Evolutionary conservation across 2,797 vertebrate genomes (phyloP), one percentile per base, ranked within the genome.

Genomic region (Dromococcyx pavoninus): DNA sequence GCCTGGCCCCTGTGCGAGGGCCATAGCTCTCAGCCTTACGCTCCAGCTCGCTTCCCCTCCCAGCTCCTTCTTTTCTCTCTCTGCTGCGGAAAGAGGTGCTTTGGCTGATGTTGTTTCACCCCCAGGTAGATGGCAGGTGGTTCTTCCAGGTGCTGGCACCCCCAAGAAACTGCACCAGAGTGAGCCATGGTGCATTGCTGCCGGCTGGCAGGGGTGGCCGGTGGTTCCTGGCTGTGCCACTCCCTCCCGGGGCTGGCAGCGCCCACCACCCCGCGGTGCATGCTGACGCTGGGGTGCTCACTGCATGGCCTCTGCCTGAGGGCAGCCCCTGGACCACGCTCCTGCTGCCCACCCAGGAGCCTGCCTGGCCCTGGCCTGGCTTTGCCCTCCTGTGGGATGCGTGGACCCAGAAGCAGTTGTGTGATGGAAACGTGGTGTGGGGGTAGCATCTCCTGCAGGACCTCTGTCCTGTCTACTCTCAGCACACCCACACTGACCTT

Each of bases 1-100:
- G 88, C 74, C 84, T 58, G 64, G 67, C 60, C 67, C 73, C 77
- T 41, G 71, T 4, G 5, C 5, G 8, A 82, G 65, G 76, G 62
- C 77, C 19, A 30, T 89, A 89, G 92, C 69, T 93, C 64, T 82
- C 61, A 7, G 91, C 4, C 2, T 76, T 41, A 53, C 75, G 93
- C 86, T 93, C 72, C 89, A 51, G 78, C 69, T 91, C 2, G 91
- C 94, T 95, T 95, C 64, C 83, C 83, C 91, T 95, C 83, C 93
- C 90, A 82, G 91, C 90, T 97, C 58, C 89, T 95, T 97, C 95
- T 95, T 95, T 95, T 95, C 88, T 97, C 87, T 95, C 90, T 95
- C n/a, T 89, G 93, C 94, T 94, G 81, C 2, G 5, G 89, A 83
- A 96, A 96, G 93, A 97, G 90, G 94, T 90, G 94, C 91, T 96